Evolutionary conservation across 2,888 invertebrate species (phyloP).

Genomic region (Hypomecis atomaria): DNA sequence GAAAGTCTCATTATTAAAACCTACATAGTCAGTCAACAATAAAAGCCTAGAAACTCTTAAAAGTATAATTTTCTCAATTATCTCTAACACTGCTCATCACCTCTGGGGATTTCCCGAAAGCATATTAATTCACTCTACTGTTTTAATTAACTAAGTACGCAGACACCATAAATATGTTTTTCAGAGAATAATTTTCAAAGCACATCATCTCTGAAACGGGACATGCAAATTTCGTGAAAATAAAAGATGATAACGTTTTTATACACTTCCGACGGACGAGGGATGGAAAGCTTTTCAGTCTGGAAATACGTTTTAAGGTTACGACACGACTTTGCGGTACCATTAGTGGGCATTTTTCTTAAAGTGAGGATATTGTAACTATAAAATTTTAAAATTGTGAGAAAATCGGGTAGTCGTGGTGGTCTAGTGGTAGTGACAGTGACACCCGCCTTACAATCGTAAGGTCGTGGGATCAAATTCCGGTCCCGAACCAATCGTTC

Average conservation of each 20-base stretch:
- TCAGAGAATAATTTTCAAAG: conserved; percentile 73
- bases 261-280: conserved; percentile 72
- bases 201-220: conserved; percentile 79
- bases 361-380: not conserved
- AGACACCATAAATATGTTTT: conserved; percentile 74
- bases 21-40: too few relatives aligned
- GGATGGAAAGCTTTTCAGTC: conserved; percentile 46
- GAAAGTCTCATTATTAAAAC: too few relatives aligned
- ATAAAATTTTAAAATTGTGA: too few relatives aligned
- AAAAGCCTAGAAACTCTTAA: conserved; percentile 16
- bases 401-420: too few relatives aligned
- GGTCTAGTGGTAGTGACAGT: too few relatives aligned
- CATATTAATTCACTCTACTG: conserved; percentile 53
- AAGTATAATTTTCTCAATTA: conserved; percentile 21
- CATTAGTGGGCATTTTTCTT: not conserved
- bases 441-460: too few relatives aligned
- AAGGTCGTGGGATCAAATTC: too few relatives aligned
- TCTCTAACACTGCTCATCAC: conserved; percentile 14
- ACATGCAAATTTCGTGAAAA: conserved; percentile 82
- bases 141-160: conserved; percentile 67
- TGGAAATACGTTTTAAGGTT: conserved; percentile 48
- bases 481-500: too few relatives aligned
- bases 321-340: conserved; percentile 43
- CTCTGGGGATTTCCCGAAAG: conserved; percentile 35
- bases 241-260: conserved; percentile 81